Base-by-base conservation (phyloP, 53 echinoderm and acorn worm genomes). In the Pentamera pediparva region DNA sequence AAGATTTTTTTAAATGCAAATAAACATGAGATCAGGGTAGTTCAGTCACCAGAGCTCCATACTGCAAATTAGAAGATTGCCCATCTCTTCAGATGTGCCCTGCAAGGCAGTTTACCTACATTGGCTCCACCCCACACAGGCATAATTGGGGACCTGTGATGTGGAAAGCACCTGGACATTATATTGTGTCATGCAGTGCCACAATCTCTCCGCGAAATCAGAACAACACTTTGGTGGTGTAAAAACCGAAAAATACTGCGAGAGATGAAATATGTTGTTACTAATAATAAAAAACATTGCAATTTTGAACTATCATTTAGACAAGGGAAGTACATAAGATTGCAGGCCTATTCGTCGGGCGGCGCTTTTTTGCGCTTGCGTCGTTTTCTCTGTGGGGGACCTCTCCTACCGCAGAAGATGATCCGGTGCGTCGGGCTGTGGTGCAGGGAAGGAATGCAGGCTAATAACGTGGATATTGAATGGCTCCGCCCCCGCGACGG, bases 401-500 rank as follows among this genome's bases (percentile, higher is more conserved):
- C 32, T 54, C 73, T 35, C 38, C 54, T 32, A 5, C 33, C 35
- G 51, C 52, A 53, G 55, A 49, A 54, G 21, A 51, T 33, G 35
- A 15, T 21, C 10, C 8, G 32, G 22, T 72, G 73, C 17, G 40
- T 40, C n/a, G 8, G 18, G 35, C 13, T n/a, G 35, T 72, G 55
- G 34, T 72, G 51, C 5, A 72, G 73, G 38, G 73, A 72, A 72
- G 73, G 73, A 72, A 72, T 72, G 73, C 35, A 37, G 51, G 73
- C 73, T 62, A 62, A 45, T 49, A 62, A n/a, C n/a, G 79, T 62
- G 35, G 79, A 61, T 62, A 79, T 56, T 62, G 29, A 50, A 69
- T 38, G 56, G 32, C 35, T 69, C 45, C 51, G 34, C n/a, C n/a
- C n/a, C n/a, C n/a, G n/a, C n/a, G n/a, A n/a, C 52, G 51, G 59